Conservation (phyloP, 1,140 invertebrate genomes). For the Amyelois transitella region DNA sequence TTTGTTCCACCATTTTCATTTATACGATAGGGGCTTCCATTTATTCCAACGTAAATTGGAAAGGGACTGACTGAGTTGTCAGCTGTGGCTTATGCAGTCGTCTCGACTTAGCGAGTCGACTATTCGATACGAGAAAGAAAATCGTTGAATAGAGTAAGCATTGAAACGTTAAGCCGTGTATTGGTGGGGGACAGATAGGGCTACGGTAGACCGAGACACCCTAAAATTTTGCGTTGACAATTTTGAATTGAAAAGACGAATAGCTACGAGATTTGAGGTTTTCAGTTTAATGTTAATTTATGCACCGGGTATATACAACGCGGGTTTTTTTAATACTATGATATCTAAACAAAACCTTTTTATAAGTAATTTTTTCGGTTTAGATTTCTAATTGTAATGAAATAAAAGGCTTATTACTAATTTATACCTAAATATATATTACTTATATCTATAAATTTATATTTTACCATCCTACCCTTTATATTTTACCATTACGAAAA, state of each 20-base stretch:
- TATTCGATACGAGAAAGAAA: constrained; percentile 1
- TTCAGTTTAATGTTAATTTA: neutral
- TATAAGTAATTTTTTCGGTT: neutral
- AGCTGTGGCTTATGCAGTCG: constrained; percentile 45
- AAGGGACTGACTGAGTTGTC: constrained; percentile 56
- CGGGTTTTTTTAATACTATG: too few relatives aligned
- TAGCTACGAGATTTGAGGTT: neutral
- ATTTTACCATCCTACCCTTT: constrained; percentile 2
- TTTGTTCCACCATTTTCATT: constrained; percentile 64
- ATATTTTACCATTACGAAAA: neutral
- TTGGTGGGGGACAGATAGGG: neutral
- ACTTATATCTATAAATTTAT: too few relatives aligned
- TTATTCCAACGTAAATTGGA: constrained; percentile 61
- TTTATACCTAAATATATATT: constrained; percentile 25
- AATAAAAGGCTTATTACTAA: constrained; percentile 10
- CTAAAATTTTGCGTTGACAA: neutral
- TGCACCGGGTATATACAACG: too few relatives aligned
- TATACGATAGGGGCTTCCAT: constrained; percentile 58
- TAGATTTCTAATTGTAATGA: neutral
- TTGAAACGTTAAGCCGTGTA: neutral
- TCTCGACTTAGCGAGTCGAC: constrained; percentile 27
- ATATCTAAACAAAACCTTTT: too few relatives aligned
- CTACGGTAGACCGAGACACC: neutral
- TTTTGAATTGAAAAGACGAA: neutral
- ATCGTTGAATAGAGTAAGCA: neutral